Conservation (phyloP, 2,888 invertebrate genomes). For the Trimorus sp. region DNA sequence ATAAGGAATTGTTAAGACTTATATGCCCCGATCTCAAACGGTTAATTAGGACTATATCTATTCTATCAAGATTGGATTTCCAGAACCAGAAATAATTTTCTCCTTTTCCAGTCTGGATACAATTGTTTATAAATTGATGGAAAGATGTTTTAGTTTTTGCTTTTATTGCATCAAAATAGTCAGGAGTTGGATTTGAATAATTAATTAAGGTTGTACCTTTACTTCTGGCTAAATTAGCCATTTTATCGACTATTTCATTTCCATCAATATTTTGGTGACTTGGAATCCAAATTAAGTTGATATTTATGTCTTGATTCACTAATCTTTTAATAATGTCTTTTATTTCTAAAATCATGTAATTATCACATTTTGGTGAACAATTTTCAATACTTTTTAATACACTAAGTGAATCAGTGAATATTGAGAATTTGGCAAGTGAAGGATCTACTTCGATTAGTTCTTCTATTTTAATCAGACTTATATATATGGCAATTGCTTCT, state of each 20-base stretch:
- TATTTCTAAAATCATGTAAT: conserved; percentile 5
- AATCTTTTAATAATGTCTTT: neutral
- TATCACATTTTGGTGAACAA: neutral
- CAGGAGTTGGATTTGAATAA: neutral
- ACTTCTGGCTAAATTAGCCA: neutral
- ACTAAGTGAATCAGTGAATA: neutral
- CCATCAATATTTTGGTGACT: neutral
- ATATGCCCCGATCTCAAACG: too few relatives aligned
- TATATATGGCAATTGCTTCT: neutral
- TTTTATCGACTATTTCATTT: neutral
- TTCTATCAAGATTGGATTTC: too few relatives aligned
- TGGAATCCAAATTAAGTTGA: conserved; percentile 12
- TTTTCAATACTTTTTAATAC: neutral
- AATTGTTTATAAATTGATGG: too few relatives aligned
- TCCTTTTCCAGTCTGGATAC: too few relatives aligned
- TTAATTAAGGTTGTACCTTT: neutral
- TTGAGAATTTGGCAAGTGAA: neutral
- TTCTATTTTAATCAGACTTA: neutral
- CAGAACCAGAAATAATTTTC: too few relatives aligned
- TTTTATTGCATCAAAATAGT: neutral
- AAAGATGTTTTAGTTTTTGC: too few relatives aligned
- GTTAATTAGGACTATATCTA: too few relatives aligned
- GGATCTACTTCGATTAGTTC: neutral
- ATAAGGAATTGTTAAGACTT: too few relatives aligned
- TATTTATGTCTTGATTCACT: neutral